Evolutionary conservation across 2,888 invertebrate genomes (phyloP).

Genomic region (Monochamus alternatus): DNA sequence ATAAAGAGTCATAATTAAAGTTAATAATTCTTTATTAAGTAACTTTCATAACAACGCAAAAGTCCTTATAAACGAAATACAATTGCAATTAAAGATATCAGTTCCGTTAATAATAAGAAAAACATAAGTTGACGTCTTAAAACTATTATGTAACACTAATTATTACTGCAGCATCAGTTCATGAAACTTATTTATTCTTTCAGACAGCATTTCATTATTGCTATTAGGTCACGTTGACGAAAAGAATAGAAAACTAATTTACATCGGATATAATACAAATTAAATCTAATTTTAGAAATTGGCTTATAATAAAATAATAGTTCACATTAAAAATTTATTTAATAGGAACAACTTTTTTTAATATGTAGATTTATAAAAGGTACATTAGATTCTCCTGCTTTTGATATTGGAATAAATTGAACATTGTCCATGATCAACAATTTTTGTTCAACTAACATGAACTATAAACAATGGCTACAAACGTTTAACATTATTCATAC

Average conservation of each 20-base stretch:
- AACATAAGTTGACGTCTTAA: slow-evolving; percentile 25
- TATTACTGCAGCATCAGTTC: slow-evolving; percentile 30
- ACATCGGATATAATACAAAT: slow-evolving; percentile 2
- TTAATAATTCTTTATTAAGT: slow-evolving; percentile 64
- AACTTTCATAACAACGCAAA: slow-evolving; percentile 59
- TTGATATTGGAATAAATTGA: no score
- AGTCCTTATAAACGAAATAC: slow-evolving; percentile 52
- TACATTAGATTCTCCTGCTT: no score
- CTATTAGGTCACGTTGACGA: slow-evolving; percentile 23
- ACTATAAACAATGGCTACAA: no score
- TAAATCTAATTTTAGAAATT: neutral
- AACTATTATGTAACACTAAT: slow-evolving; percentile 22
- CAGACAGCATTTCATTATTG: slow-evolving; percentile 26
- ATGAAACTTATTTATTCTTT: slow-evolving; percentile 1
- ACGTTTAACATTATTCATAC: no score
- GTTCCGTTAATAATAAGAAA: slow-evolving; percentile 41
- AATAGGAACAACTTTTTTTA: neutral
- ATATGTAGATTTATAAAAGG: neutral
- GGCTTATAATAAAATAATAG: neutral
- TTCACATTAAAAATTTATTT: neutral
- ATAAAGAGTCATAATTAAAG: slow-evolving; percentile 63
- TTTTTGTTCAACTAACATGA: no score
- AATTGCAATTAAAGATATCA: slow-evolving; percentile 49
- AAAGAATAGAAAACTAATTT: neutral
- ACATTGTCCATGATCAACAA: no score